Conservation (phyloP, 1,140 invertebrate species). For the Drosophila athabasca region DNA sequence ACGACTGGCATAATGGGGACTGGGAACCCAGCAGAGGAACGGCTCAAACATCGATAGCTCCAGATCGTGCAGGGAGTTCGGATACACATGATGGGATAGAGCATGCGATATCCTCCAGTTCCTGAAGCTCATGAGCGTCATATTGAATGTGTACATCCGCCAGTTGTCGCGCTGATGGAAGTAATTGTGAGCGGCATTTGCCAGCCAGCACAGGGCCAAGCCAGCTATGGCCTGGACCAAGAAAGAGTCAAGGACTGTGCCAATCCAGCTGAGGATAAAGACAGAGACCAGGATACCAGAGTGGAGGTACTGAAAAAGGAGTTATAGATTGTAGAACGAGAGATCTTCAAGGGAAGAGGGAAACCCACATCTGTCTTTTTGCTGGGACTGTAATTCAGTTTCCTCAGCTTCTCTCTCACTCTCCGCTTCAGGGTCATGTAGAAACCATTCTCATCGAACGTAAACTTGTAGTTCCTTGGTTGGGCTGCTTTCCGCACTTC, state of each 20-base stretch:
- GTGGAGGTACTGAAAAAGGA: constrained; percentile 54
- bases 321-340: not conserved
- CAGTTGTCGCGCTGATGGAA: constrained; percentile 91
- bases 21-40: constrained; percentile 87
- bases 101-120: constrained; percentile 91
- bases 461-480: constrained; percentile 87
- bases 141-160: constrained; percentile 92
- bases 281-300: constrained; percentile 83
- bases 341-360: not conserved
- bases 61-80: constrained; percentile 91
- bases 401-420: constrained; percentile 85
- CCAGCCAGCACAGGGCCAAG: constrained; percentile 85
- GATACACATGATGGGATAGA: constrained; percentile 91
- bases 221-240: constrained; percentile 84
- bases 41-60: constrained; percentile 90
- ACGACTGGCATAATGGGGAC: constrained; percentile 80
- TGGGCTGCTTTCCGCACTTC: constrained; percentile 85
- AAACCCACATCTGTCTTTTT: constrained; percentile 61
- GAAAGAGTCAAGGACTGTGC: constrained; percentile 84
- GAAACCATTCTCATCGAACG: constrained; percentile 89
- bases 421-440: constrained; percentile 87
- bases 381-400: constrained; percentile 66
- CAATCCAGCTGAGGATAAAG: constrained; percentile 84
- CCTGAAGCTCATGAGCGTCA: constrained; percentile 86
- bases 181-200: constrained; percentile 90